Evolutionary conservation across 2,797 vertebrate species (phyloP), one percentile per base, ranked within the genome.

Genomic region (Amazonetta brasiliensis): DNA sequence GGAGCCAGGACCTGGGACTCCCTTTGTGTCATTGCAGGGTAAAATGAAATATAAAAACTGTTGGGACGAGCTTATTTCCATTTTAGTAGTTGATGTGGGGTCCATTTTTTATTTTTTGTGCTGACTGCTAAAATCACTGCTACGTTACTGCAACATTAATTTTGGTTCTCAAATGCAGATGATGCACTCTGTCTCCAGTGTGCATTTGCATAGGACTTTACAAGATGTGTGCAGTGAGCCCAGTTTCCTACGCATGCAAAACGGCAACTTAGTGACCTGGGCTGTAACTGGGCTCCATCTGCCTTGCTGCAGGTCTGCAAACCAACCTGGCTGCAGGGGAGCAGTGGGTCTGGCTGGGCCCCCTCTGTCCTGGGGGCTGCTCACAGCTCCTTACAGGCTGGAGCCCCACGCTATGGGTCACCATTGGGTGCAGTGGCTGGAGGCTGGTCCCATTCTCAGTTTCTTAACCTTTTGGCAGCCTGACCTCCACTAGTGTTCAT

Each of bases 341-440:
- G 35, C 44, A 18, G 0, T 3, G 39, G 55, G 5, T 5, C 43
- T 26, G 3, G 2, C 33, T 44, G 66, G 69, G 56, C 3, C 7
- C 2, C 17, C 31, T 62, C 35, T 2, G 2, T 33, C 26, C 20
- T 46, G 6, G 56, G 0, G 0, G 7, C 52, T 71, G 22, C 67
- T 52, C 18, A 4, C 14, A 5, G 59, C 12, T 17, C 46, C 58
- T 33, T 26, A 59, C 56, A 37, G 10, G 10, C 31, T 15, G 22
- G 13, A 64, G 39, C 35, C 12, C 14, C 12, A 2, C 11, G 31
- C 54, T 52, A 1, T 37, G 50, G 23, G 69, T 9, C 31, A 37
- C 50, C 39, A 3, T 10, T 2, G 20, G 11, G 18, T 6, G 2
- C 1, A 6, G 18, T 22, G 52, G 7, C 69, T 83, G 66, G 3